Percentiles rank a stretch among this genome's conserved stretches.
These are phyloP conservation scores for Pseudococcus viburni DNA, from an alignment of 2,888 invertebrate genomes.

Conservation along the genomic window DNA sequence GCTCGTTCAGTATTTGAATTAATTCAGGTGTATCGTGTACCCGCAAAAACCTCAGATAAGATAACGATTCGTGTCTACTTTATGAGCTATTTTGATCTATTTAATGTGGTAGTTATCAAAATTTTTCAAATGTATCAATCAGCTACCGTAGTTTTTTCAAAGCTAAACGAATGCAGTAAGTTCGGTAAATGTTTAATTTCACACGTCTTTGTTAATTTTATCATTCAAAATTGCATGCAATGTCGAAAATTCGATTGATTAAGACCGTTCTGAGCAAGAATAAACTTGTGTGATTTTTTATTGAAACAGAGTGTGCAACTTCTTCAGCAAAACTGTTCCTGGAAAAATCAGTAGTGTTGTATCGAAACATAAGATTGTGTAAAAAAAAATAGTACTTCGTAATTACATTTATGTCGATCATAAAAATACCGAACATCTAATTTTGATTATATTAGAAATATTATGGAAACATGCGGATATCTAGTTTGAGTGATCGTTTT, in stretches of 20 bases:
- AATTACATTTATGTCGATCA: background rate
- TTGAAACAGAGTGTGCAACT: background rate
- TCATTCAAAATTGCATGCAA: background rate
- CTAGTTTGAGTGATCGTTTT: background rate
- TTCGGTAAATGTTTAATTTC: background rate
- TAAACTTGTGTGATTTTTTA: background rate
- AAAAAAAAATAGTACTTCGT: background rate
- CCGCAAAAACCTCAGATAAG: conserved; percentile 42
- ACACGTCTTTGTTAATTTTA: background rate
- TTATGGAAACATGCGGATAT: background rate
- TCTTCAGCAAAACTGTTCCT: background rate
- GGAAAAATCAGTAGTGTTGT: background rate
- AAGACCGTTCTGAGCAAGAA: background rate
- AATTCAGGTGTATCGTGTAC: conserved; percentile 28
- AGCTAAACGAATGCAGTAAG: background rate
- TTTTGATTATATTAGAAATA: background rate
- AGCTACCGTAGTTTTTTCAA: background rate
- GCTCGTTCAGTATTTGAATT: conserved; percentile 46
- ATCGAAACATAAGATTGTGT: background rate
- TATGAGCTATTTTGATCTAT: conserved; percentile 35
- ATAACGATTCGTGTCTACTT: conserved; percentile 28
- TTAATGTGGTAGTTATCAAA: background rate
- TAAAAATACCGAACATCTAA: too few species aligned
- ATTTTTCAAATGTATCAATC: background rate
- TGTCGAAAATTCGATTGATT: background rate